A percentile compares a stretch with the other conserved stretches of the same genome.
These are phyloP conservation scores for Oceanodroma tethys DNA, from an alignment of 2,113 vertebrate species.

Conservation along the genomic window DNA sequence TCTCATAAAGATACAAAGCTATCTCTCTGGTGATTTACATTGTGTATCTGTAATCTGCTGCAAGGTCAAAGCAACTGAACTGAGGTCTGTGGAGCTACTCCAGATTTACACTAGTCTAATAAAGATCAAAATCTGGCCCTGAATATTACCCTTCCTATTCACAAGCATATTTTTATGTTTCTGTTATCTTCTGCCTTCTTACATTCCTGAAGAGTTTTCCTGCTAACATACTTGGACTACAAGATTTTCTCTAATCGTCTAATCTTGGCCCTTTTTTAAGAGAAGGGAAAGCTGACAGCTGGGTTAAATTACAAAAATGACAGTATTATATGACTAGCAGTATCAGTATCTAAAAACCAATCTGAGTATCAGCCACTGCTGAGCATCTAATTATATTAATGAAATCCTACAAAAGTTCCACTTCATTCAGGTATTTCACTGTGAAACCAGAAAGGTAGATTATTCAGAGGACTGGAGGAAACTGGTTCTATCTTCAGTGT, in stretches of 20 bases:
- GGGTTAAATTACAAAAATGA: constrained; percentile 4
- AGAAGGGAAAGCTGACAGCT: background rate
- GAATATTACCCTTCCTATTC: constrained; percentile 27
- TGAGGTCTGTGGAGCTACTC: constrained; percentile 55
- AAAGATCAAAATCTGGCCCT: constrained; percentile 61
- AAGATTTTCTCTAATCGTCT: constrained; percentile 19
- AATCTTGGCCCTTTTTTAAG: background rate
- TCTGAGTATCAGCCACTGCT: background rate
- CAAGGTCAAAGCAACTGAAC: constrained; percentile 30
- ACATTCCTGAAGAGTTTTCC: constrained; percentile 50
- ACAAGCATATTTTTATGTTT: constrained; percentile 14
- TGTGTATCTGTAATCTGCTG: background rate
- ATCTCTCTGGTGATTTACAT: constrained; percentile 16
- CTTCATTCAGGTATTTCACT: constrained; percentile 1
- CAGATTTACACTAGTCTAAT: constrained; percentile 38
- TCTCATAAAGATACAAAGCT: constrained; percentile 2
- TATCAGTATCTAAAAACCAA: background rate
- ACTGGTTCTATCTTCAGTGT: background rate
- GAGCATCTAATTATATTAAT: background rate
- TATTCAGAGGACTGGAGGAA: background rate
- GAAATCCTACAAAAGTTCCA: background rate
- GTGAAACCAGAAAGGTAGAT: background rate
- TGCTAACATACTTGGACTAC: constrained; percentile 18
- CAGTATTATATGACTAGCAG: background rate
- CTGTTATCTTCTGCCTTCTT: constrained; percentile 46